Conservation (phyloP, 2,113 vertebrate genomes). For the Fulmarus glacialis region DNA sequence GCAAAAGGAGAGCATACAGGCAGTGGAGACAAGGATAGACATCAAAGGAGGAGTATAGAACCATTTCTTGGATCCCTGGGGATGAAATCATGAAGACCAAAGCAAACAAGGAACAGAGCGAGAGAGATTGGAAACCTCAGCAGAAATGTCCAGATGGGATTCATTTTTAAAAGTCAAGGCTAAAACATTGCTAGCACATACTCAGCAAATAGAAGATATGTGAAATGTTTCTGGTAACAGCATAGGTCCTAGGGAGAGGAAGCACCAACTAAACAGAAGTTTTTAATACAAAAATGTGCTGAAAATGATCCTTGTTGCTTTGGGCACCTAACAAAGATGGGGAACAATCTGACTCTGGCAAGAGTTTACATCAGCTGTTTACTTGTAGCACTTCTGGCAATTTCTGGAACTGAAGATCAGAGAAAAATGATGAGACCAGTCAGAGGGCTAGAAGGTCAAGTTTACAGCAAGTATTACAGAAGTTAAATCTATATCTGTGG, state of each 20-base stretch:
- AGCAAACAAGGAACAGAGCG: constrained; percentile 34
- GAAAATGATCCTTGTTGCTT: constrained; percentile 12
- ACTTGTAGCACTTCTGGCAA: constrained; percentile 11
- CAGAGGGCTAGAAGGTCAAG: constrained; percentile 36
- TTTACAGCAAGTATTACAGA: constrained; percentile 41
- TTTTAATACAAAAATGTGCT: background rate
- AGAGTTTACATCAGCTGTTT: constrained; percentile 21
- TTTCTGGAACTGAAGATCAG: constrained; percentile 10
- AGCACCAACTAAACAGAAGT: constrained; percentile 13
- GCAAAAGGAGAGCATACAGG: background rate
- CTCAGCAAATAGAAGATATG: constrained; percentile 34
- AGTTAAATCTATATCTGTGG: constrained; percentile 53
- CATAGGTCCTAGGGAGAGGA: background rate
- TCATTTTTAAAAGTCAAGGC: constrained; percentile 54
- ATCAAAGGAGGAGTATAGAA: constrained; percentile 45
- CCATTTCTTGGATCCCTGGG: constrained; percentile 21
- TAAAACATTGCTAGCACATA: constrained; percentile 47
- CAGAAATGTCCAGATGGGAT: constrained; percentile 60
- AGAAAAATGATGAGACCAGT: constrained; percentile 44
- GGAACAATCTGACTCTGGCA: background rate
- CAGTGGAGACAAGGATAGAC: constrained; percentile 26
- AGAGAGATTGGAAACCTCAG: constrained; percentile 47
- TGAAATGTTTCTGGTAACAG: constrained; percentile 19
- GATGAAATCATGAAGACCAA: constrained; percentile 65
- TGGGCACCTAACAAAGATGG: background rate